These are phyloP conservation scores for Drosophila colorata DNA, from an alignment of 2,888 invertebrate genomes.

Conservation along the genomic window DNA sequence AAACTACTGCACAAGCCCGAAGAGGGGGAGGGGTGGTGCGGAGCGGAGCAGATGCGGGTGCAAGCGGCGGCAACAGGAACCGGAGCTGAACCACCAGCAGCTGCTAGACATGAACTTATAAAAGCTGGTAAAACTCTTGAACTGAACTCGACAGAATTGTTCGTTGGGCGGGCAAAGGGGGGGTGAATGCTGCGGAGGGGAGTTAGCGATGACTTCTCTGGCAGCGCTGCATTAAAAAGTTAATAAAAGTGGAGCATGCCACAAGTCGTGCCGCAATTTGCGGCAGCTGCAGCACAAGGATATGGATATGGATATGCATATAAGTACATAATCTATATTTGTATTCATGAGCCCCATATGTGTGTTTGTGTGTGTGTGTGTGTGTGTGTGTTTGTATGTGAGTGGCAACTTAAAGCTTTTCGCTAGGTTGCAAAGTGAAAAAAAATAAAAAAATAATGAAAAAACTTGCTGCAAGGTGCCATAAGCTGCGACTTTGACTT, in stretches of 20 bases:
- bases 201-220: constrained; percentile 22
- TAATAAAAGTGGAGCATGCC: constrained; percentile 80
- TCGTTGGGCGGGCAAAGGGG: background rate
- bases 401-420: constrained; percentile 40
- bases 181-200: background rate
- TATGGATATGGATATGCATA: constrained; percentile 69
- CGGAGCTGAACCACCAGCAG: constrained; percentile 54
- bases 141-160: constrained; percentile 25
- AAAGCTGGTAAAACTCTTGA: constrained; percentile 70
- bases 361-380: background rate
- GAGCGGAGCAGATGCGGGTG: background rate
- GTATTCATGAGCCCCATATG: constrained; percentile 4
- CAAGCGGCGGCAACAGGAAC: constrained; percentile 20
- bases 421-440: constrained; percentile 7
- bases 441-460: background rate
- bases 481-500: constrained; percentile 73
- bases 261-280: constrained; percentile 80
- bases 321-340: constrained; percentile 29
- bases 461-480: constrained; percentile 67
- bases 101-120: constrained; percentile 77
- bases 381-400: constrained; percentile 19
- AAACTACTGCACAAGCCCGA: constrained; percentile 45
- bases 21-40: background rate
- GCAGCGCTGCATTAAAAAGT: constrained; percentile 77
- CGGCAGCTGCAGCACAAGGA: constrained; percentile 71